Evolutionary conservation across 1,140 invertebrate species (phyloP), one percentile per base, ranked within the genome.

Genomic region (Zaprionus davidi): DNA sequence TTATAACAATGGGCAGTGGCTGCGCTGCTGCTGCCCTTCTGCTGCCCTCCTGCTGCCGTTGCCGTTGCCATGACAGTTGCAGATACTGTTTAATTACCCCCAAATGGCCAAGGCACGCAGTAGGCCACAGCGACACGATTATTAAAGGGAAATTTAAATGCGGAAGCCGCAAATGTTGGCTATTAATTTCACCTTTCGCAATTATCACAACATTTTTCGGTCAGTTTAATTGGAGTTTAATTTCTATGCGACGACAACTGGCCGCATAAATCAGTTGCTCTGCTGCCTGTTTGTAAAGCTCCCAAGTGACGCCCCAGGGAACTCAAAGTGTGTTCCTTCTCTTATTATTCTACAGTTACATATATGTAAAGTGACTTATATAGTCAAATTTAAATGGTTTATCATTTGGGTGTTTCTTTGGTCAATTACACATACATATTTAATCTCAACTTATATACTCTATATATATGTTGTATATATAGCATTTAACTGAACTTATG

Each of bases 171-270:
- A 74, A 90, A 88, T 90, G 82, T 85, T 57, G 68, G 79, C 79
- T 85, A 90, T 88, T 90, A 85, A 90, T 90, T 77, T 90, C 85
- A 81, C 71, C 74, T 26, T 71, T 71, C 68, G 76, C 73, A 88
- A 88, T 88, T 88, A 90, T 90, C 81, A 88, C 78, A 85, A 76
- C 81, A 90, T 82, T 90, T 84, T 76, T 75, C 59, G 85, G 85
- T 79, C 81, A 77, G 46, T 57, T 87, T 88, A 88, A 88, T 88
- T 84, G 84, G 66, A 81, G 58, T 84, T 90, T 88, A 88, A 90
- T 90, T 71, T 55, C 26, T 69, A 67, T 51, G 46, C 46, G 71
- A 49, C 69, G 83, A 80, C 81, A 88, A 79, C 71, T 74, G 46
- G 49, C 34, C 7, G 11, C 63, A 60, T 72, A 71, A 76, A 71